Conservation (phyloP, 2,888 invertebrate genomes). For the Zhengitettix transpicula region DNA sequence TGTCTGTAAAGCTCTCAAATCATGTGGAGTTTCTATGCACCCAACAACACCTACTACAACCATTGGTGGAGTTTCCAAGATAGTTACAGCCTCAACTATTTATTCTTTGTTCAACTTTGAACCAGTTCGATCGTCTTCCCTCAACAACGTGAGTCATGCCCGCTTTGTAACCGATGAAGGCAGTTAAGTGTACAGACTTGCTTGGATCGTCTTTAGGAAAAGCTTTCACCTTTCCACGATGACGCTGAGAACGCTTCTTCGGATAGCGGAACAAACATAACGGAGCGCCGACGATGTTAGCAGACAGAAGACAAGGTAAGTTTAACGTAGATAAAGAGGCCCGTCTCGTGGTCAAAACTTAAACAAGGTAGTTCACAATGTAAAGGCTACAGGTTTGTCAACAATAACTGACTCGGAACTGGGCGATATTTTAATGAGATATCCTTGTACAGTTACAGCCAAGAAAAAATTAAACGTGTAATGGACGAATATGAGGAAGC, state of each 20-base stretch:
- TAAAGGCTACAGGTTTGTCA: too few relatives aligned
- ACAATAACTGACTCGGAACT: too few relatives aligned
- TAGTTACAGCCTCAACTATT: constrained; percentile 96
- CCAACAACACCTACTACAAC: constrained; percentile 94
- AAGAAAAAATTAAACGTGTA: too few relatives aligned
- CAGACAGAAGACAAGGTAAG: too few relatives aligned
- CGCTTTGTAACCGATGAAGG: constrained; percentile 96
- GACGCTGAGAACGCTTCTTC: constrained; percentile 89
- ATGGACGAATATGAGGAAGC: too few relatives aligned
- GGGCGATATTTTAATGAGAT: too few relatives aligned
- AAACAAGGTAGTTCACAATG: too few relatives aligned
- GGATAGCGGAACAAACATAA: too few relatives aligned
- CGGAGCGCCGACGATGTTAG: too few relatives aligned
- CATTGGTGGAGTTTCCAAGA: constrained; percentile 97
- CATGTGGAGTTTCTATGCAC: constrained; percentile 97
- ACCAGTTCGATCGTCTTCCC: constrained; percentile 96
- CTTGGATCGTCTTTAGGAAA: constrained; percentile 95
- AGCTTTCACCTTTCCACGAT: constrained; percentile 98
- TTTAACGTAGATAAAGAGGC: too few relatives aligned
- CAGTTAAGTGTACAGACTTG: constrained; percentile 95
- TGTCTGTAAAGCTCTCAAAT: constrained; percentile 84
- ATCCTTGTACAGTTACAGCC: too few relatives aligned
- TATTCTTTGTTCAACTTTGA: constrained; percentile 99
- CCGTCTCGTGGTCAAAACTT: too few relatives aligned
- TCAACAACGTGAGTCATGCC: constrained; percentile 99